Evolutionary conservation across 2,888 invertebrate genomes (phyloP), one percentile per base, ranked within the genome.

Genomic region (Hermodice carunculata): DNA sequence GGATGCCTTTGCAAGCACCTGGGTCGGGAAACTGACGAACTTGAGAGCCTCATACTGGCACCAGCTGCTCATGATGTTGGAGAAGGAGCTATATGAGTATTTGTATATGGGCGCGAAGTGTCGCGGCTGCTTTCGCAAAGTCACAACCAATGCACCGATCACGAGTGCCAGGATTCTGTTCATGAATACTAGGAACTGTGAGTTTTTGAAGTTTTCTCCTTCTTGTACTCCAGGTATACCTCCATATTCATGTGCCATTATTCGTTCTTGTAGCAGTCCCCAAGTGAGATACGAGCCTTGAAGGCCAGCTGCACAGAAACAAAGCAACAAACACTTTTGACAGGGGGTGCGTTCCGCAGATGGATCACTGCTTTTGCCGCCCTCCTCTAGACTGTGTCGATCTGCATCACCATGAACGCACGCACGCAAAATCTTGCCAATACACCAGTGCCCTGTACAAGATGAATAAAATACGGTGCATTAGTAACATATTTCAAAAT

Each of bases 1-100:
- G 73, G 95, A 96, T n/a, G 98, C 96, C 87, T 99, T 99, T 22
- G 84, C 84, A n/a, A 85, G 69, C 74, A 94, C 95, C 90, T 98
- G 97, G 52, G 97, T 96, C 1, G 98, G 98, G 86, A 99, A 99
- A 82, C 94, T 96, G 79, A 99, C 96, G 86, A 93, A 99, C 86
- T 98, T 98, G 49, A 99, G 89, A 26, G 98, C 98, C 87, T 99
- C 99, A 85, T 99, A 99, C 87, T 99, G 99, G 87, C 96, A 98
- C 98, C 98, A 99, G 52, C 97, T 96, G 84, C 97, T 97, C 90
- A 99, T 91, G 71, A 98, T 94, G 86, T 99, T 99, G 19, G 97
- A 96, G 79, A 99, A 91, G 3, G 98, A 95, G 82, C 97, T 96
- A 88, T 92, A 98, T 0, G 94, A 93, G 87, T 97, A 98, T 87